Conservation (phyloP, 2,888 invertebrate genomes). For the Leptopterna dolabrata region DNA sequence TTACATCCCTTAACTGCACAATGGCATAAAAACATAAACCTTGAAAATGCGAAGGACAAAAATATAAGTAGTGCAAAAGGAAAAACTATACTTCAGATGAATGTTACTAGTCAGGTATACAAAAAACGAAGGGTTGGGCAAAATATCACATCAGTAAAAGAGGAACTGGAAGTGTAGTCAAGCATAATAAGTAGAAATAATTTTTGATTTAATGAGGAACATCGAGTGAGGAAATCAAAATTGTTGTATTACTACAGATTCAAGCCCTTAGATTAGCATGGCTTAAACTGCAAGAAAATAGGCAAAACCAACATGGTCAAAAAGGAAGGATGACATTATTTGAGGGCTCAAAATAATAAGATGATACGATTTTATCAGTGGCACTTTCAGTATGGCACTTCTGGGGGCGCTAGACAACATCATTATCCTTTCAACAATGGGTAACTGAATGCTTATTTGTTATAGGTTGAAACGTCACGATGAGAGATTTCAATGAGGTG, state of each 20-base stretch:
- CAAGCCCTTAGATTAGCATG: neutral
- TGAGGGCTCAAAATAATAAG: neutral
- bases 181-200: neutral
- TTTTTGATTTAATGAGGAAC: conserved; percentile 16
- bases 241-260: neutral
- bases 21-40: neutral
- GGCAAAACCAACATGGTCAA: neutral
- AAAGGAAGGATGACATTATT: neutral
- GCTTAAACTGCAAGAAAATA: neutral
- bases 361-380: neutral
- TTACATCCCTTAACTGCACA: neutral
- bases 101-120: neutral
- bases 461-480: too few species aligned
- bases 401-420: neutral
- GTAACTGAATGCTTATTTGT: too few species aligned
- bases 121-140: neutral
- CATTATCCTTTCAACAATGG: neutral
- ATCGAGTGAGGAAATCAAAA: neutral
- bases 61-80: neutral
- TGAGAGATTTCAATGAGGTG: too few species aligned
- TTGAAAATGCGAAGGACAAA: neutral
- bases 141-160: conserved; percentile 38
- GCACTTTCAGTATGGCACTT: neutral
- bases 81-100: neutral
- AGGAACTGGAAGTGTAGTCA: conserved; percentile 40